Conservation (phyloP, 2,797 vertebrate species). For the Pantherophis vulpinus region DNA sequence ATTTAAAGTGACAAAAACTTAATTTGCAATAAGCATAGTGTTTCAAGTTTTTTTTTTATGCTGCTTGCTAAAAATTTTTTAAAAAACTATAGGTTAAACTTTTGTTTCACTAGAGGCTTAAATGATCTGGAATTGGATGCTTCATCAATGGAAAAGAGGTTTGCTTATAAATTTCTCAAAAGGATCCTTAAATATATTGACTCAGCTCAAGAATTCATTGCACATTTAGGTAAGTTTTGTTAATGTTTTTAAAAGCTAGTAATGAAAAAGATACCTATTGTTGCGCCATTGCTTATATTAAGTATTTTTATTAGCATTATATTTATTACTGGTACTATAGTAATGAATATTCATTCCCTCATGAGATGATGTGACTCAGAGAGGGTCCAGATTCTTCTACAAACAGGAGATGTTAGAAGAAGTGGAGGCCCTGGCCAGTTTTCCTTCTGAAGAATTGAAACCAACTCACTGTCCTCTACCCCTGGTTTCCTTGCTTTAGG, state of each 20-base stretch:
- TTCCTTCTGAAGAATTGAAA: background rate
- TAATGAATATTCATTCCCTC: background rate
- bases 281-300: background rate
- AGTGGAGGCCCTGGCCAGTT: background rate
- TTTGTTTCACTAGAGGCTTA: constrained; percentile 75
- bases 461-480: background rate
- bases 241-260: constrained; percentile 17
- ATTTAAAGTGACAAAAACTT: background rate
- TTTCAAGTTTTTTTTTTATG: constrained; percentile 22
- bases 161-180: constrained; percentile 95
- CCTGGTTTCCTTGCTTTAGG: background rate
- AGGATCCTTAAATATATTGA: constrained; percentile 97
- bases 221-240: constrained; percentile 85
- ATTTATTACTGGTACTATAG: background rate
- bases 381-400: background rate
- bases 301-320: background rate
- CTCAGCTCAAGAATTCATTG: constrained; percentile 95
- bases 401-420: background rate
- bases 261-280: background rate
- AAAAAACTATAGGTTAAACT: background rate
- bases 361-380: background rate
- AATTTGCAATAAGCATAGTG: background rate
- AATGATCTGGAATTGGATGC: constrained; percentile 92
- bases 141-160: constrained; percentile 96
- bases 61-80: background rate